A percentile compares a stretch with the other conserved stretches of the same genome.
Evolutionary conservation across 2,797 vertebrate genomes (phyloP).

Genomic region (Chelmon rostratus): DNA sequence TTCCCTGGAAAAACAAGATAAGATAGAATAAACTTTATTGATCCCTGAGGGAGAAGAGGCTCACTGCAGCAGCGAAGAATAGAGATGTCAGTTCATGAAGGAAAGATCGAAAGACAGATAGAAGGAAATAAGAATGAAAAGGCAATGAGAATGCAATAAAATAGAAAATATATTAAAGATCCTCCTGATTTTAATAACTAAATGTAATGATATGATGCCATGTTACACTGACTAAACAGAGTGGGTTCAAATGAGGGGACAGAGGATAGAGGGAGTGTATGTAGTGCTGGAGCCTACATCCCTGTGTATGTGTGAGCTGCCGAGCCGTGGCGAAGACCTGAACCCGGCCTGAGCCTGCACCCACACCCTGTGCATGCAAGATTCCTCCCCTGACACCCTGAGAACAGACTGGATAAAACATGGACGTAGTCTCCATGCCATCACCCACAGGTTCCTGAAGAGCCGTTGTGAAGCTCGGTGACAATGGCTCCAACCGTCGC

Average conservation of each 20-base stretch:
- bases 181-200: slow-evolving; percentile 23
- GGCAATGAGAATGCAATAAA: slow-evolving; percentile 14
- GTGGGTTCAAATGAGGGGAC: slow-evolving; percentile 35
- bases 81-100: slow-evolving; percentile 13
- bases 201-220: slow-evolving; percentile 19
- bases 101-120: slow-evolving; percentile 45
- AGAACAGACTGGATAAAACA: not conserved
- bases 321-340: too few relatives aligned
- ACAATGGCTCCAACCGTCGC: too few relatives aligned
- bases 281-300: not conserved
- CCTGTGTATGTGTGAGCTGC: too few relatives aligned
- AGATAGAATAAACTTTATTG: slow-evolving; percentile 53
- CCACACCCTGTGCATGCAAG: too few relatives aligned
- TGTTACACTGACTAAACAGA: not conserved
- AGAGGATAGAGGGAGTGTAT: slow-evolving; percentile 1
- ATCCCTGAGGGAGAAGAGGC: slow-evolving; percentile 36
- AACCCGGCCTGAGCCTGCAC: too few relatives aligned
- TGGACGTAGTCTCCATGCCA: too few relatives aligned
- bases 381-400: not conserved
- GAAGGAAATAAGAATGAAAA: slow-evolving; percentile 24
- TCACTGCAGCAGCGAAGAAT: not conserved
- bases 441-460: too few relatives aligned
- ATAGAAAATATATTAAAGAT: slow-evolving; percentile 54
- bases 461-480: too few relatives aligned
- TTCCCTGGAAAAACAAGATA: slow-evolving; percentile 41